Conservation (phyloP, 1,140 invertebrate genomes). For the Camponotus floridanus region DNA sequence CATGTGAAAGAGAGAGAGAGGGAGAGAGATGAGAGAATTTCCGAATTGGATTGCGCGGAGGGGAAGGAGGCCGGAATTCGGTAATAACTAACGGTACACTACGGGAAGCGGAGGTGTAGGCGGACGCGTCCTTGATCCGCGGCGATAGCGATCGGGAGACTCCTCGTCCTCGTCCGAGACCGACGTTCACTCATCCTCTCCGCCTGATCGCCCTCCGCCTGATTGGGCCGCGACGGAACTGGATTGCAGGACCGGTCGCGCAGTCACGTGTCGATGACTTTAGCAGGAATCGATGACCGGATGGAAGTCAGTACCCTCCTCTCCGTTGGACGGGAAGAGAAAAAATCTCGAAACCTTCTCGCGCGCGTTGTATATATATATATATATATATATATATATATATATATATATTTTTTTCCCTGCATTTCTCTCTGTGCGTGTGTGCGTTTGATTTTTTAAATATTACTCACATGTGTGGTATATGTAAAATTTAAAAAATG, state of each 20-base stretch:
- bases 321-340: slow-evolving; percentile 34
- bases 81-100: slow-evolving; percentile 69
- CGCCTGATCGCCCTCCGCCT: slow-evolving; percentile 26
- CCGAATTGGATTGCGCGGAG: neutral
- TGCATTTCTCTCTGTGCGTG: neutral
- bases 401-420: too few relatives aligned
- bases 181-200: slow-evolving; percentile 28
- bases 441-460: neutral
- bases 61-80: slow-evolving; percentile 55
- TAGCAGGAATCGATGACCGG: slow-evolving; percentile 72
- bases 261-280: slow-evolving; percentile 73
- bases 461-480: neutral
- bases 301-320: slow-evolving; percentile 39
- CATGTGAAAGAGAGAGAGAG: neutral
- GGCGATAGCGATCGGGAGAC: slow-evolving; percentile 67
- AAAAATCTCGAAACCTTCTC: slow-evolving; percentile 28
- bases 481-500: neutral
- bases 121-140: slow-evolving; percentile 70
- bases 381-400: too few relatives aligned
- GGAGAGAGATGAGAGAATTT: neutral
- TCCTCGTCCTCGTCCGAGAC: slow-evolving; percentile 30
- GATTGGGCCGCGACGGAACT: slow-evolving; percentile 70
- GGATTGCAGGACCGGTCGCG: slow-evolving; percentile 71
- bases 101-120: slow-evolving; percentile 52
- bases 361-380: neutral